Evolutionary conservation across 2,797 vertebrate genomes (phyloP).

Genomic region (Parambassis ranga): DNA sequence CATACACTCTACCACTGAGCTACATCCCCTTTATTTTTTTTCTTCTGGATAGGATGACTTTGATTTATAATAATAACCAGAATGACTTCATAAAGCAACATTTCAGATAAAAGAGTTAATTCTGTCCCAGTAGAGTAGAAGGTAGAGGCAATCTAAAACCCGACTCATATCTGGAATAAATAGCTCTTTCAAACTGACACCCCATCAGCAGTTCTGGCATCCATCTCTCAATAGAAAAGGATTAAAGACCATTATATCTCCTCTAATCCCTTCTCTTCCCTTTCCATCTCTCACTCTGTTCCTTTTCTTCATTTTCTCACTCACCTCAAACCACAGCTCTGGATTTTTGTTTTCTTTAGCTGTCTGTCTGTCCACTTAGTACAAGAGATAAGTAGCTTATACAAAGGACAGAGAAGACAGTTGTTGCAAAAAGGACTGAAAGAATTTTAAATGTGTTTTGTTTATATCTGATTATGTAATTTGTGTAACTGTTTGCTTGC

Average conservation of each 20-base stretch:
- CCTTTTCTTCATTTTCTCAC: neutral
- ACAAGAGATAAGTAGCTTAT: constrained; percentile 31
- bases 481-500: no score
- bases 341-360: constrained; percentile 14
- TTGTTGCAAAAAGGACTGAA: neutral
- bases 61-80: neutral
- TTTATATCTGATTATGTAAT: neutral
- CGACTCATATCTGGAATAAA: constrained; percentile 35
- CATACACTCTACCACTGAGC: no score
- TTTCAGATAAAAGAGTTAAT: neutral
- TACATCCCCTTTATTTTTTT: constrained; percentile 11
- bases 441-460: neutral
- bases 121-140: no score
- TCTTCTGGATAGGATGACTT: no score
- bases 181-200: constrained; percentile 29
- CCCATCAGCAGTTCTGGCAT: constrained; percentile 36
- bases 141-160: constrained; percentile 4
- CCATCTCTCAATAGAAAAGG: constrained; percentile 38
- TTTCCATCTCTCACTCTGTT: constrained; percentile 7
- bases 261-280: constrained; percentile 43
- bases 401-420: constrained; percentile 4
- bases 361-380: constrained; percentile 12
- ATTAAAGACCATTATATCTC: constrained; percentile 56
- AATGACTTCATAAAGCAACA: neutral
- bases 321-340: constrained; percentile 4